Evolutionary conservation across 2,797 vertebrate species (phyloP).

Genomic region (Pyrocephalus nanus): DNA sequence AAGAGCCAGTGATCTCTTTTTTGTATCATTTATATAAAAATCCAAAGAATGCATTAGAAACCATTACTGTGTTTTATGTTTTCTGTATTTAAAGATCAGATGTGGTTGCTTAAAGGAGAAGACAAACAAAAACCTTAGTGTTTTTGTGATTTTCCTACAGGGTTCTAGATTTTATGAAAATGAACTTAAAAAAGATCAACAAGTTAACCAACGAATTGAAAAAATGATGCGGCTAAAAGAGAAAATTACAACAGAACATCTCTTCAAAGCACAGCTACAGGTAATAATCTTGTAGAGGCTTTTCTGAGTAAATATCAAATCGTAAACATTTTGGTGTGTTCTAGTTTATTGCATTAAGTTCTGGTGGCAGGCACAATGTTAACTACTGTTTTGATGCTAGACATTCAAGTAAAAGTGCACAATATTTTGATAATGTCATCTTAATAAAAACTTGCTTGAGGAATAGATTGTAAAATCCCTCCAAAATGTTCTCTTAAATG

Average conservation of each 20-base stretch:
- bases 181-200: slow-evolving; percentile 91
- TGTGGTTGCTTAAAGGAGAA: neutral
- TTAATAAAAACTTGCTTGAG: neutral
- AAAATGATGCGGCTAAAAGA: slow-evolving; percentile 90
- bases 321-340: neutral
- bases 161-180: slow-evolving; percentile 95
- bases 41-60: neutral
- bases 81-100: neutral
- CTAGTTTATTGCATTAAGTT: neutral
- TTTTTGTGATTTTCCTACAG: slow-evolving; percentile 67
- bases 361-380: neutral
- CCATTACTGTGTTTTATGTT: neutral
- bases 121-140: neutral
- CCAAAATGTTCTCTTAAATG: neutral
- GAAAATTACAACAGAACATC: slow-evolving; percentile 84
- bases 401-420: neutral
- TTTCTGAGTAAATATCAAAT: neutral
- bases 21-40: neutral
- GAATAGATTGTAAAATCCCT: neutral
- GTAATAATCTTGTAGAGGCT: slow-evolving; percentile 55
- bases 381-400: neutral
- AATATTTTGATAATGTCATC: neutral
- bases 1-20: neutral
- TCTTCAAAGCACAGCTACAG: slow-evolving; percentile 86
- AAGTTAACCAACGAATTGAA: slow-evolving; percentile 92